A percentile compares a stretch with the other conserved stretches of the same genome.
Conservation (phyloP, 2,113 vertebrate genomes). For the Oplegnathus fasciatus region DNA sequence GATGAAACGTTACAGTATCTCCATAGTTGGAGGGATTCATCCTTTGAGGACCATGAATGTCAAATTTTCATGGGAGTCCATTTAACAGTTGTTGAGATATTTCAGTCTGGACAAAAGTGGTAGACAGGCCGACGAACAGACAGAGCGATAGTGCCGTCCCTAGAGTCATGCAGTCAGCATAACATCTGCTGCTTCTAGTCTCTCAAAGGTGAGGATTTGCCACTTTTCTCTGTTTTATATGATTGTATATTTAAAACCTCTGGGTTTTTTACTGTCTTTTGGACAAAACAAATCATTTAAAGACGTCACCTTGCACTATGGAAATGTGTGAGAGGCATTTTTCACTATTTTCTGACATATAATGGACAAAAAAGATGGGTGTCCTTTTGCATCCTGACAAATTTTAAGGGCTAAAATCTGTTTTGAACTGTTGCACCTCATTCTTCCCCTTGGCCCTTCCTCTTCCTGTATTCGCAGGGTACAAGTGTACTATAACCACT, state of each 20-base stretch:
- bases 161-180: too few species aligned
- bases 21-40: background rate
- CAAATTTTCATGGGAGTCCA: background rate
- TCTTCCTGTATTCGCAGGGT: background rate
- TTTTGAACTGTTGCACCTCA: background rate
- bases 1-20: too few species aligned
- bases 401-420: background rate
- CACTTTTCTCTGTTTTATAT: background rate
- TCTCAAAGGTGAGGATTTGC: background rate
- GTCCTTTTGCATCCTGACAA: background rate
- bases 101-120: background rate
- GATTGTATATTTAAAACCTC: background rate
- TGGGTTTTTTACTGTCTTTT: background rate
- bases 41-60: background rate
- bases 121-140: background rate
- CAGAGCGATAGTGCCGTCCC: too few species aligned
- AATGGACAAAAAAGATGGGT: background rate
- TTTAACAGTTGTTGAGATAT: background rate
- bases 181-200: background rate
- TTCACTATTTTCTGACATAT: background rate
- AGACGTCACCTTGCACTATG: background rate
- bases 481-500: background rate
- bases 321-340: background rate
- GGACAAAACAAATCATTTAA: background rate
- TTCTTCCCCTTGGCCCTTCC: background rate